Conservation (phyloP, 2,888 invertebrate species). For the Drosophila picticornis region DNA sequence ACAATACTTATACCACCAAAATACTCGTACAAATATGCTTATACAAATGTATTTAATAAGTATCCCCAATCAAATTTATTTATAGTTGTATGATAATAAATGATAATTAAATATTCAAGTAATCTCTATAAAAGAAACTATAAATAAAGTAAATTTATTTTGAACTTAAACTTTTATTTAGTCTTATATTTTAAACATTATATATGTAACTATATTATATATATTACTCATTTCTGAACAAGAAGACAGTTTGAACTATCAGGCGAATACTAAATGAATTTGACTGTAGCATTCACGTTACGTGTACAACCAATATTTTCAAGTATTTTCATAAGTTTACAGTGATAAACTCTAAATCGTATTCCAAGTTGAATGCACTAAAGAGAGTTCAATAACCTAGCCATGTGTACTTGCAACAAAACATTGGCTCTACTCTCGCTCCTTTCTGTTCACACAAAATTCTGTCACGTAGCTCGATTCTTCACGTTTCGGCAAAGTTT, state of each 20-base stretch:
- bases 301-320: not conserved
- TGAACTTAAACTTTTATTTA: not conserved
- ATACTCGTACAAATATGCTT: not conserved
- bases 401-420: slow-evolving; percentile 13
- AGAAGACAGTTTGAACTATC: not conserved
- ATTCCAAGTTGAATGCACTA: slow-evolving; percentile 48
- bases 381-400: slow-evolving; percentile 31
- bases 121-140: not conserved
- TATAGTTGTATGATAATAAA: not conserved
- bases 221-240: not conserved
- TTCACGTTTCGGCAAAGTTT: slow-evolving; percentile 58
- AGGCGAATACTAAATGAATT: not conserved
- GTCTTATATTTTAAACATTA: not conserved
- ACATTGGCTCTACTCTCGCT: slow-evolving; percentile 10
- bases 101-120: too few relatives aligned
- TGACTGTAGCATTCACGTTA: not conserved
- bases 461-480: slow-evolving; percentile 70
- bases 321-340: not conserved
- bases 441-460: slow-evolving; percentile 39
- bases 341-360: slow-evolving; percentile 13
- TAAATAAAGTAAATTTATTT: not conserved
- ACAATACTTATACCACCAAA: not conserved
- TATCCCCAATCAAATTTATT: not conserved
- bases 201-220: not conserved
- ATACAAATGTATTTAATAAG: not conserved